Evolutionary conservation across 2,888 invertebrate species (phyloP), one percentile per base, ranked within the genome.

Genomic region (Peribatodes rhomboidaria): DNA sequence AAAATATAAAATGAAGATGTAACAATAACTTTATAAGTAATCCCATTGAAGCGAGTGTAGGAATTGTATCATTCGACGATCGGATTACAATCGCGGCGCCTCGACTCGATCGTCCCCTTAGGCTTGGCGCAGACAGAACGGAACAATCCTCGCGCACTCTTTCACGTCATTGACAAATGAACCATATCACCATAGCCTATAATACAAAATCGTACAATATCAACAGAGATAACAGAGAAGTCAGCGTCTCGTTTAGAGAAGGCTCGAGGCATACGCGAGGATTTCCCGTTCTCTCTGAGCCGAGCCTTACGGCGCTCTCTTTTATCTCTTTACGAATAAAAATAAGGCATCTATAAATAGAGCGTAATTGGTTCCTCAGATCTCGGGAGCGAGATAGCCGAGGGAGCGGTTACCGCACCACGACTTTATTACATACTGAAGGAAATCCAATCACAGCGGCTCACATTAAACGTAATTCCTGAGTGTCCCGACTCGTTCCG

Each of bases 361-460:
- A 42, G 22, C 4, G 55, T 49, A 56, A 55, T 61, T 22, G 49
- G 54, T 49, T 20, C 46, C 39, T 27, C 53, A 59, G 53, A 47
- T 39, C 52, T 35, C 18, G 16, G 11, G 14, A 16, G 53, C 20
- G 16, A 27, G 47, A 47, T 50, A 39, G 31, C 16, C 14, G 31
- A 8, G 47, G 13, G 2, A 41, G 16, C 41, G 41, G 14, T 16
- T 11, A 18, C 46, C n/a, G 4, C 13, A 1, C 44, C 13, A 16
- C 46, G 22, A 42, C 46, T 46, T 61, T 61, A 61, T 61, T 31
- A 20, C 61, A 35, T 31, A 54, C 61, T 54, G 54, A 13, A 61
- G 61, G 54, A 18, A 61, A 61, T 61, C 54, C 61, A 69, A 69
- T 66, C 61, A 69, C 61, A 22, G 55, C 61, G 57, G 61, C 42